Base-by-base conservation (phyloP, 2,113 vertebrate genomes). In the Corythornis vintsioides region DNA sequence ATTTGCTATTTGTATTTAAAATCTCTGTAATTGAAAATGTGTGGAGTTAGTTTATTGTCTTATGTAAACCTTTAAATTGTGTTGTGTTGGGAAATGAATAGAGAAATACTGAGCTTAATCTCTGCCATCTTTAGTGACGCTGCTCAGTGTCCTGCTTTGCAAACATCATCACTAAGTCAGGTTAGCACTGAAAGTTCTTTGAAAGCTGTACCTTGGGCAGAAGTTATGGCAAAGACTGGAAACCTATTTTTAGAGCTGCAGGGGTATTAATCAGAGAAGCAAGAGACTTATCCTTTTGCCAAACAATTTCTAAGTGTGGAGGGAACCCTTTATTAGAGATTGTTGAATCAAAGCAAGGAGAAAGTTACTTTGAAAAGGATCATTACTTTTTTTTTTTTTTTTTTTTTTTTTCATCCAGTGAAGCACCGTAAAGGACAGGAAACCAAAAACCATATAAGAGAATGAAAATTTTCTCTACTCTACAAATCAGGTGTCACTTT, bases 291-390 rank as follows among this genome's bases (percentile, higher is more conserved):
- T 85, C 6, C 3, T 89, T 92, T 71, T 93, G 92, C 82, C 91
- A 92, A 95, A 78, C 31, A n/a, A 50, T 93, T 93, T 87, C 48
- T 69, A 85, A 89, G 71, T 35, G 81, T 55, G 85, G 48, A 77
- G 78, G 64, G 78, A 93, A 85, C 17, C 43, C 53, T 52, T 92
- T 89, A 89, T 83, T 83, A 60, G 65, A 83, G 78, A 77, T 60
- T 69, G 61, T 90, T 91, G 48, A 88, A 92, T 86, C 57, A 81
- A 86, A 90, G 90, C 60, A 86, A 84, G 77, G 57, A 94, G 83
- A 86, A 95, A 94, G 53, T 89, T 95, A 55, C 73, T 94, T 86
- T 86, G 66, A 92, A 93, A 84, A 74, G 83, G 70, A 38, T 83
- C 43, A 0, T 45, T 95, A 76, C 83, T 35, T 35, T 35, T 35